These are phyloP conservation scores for Drosophila kanekoi DNA, from an alignment of 2,888 invertebrate genomes.

Conservation along the genomic window DNA sequence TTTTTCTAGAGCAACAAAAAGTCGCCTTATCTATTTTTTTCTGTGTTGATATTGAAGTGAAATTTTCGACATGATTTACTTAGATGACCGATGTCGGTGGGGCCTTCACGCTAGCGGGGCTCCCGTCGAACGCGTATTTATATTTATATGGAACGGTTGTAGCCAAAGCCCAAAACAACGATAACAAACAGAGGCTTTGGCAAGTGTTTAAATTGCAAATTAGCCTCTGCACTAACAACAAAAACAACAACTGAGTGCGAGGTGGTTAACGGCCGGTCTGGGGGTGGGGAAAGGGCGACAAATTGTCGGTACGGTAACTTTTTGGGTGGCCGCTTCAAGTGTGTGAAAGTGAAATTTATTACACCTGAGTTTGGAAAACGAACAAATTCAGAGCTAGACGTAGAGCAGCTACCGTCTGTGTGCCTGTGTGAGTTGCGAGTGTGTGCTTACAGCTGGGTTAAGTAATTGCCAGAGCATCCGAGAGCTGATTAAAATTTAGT, in stretches of 20 bases:
- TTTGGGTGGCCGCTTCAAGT: constrained; percentile 63
- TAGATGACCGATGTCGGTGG: constrained; percentile 29
- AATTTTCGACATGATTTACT: constrained; percentile 69
- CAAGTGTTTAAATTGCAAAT: constrained; percentile 60
- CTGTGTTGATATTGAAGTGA: constrained; percentile 53
- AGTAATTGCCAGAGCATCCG: constrained; percentile 43
- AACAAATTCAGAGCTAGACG: constrained; percentile 64
- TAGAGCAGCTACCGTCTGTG: constrained; percentile 21
- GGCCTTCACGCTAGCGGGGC: constrained; percentile 15
- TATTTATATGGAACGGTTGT: constrained; percentile 66
- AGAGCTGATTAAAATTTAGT: constrained; percentile 57
- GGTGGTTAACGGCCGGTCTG: not conserved
- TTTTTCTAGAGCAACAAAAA: constrained; percentile 23
- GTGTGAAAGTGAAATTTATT: constrained; percentile 81
- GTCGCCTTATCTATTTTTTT: constrained; percentile 20
- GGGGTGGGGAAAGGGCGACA: constrained; percentile 22
- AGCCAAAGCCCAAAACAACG: constrained; percentile 27
- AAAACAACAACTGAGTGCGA: constrained; percentile 8
- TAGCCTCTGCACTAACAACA: constrained; percentile 39
- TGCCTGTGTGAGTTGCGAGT: not conserved
- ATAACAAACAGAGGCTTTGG: constrained; percentile 16
- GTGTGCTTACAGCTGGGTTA: constrained; percentile 33
- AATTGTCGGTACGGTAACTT: constrained; percentile 37
- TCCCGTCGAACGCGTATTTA: constrained; percentile 55
- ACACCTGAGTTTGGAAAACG: constrained; percentile 60